phyloP scores from a whole-genome alignment of 2,113 vertebrate genomes.

The Microcebus jonahi region DNA sequence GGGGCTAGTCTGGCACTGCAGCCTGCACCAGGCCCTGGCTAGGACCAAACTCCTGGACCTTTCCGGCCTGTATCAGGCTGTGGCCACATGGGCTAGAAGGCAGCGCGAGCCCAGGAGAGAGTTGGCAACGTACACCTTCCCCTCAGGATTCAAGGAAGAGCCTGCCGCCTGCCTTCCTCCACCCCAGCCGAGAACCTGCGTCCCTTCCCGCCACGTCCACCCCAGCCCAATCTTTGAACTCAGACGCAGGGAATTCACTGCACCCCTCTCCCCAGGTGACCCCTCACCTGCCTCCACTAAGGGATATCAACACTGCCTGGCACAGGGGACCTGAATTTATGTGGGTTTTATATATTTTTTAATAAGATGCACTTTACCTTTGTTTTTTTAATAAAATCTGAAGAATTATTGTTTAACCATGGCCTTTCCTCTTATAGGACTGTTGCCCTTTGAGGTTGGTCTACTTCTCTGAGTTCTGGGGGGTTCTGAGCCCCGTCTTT shows the following conservation, averaged over 20 bases:
- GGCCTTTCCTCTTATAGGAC: not conserved
- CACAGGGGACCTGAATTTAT: not conserved
- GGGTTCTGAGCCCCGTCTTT: not conserved
- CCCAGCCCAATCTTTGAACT: not conserved
- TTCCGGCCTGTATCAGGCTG: slow-evolving; percentile 56
- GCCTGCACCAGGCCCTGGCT: not conserved
- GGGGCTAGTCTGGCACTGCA: not conserved
- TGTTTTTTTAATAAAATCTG: slow-evolving; percentile 62
- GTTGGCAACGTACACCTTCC: accelerated
- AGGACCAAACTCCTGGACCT: not conserved
- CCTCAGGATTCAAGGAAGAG: not conserved
- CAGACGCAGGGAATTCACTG: not conserved
- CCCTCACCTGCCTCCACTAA: not conserved
- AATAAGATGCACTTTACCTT: slow-evolving; percentile 78
- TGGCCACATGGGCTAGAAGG: not conserved
- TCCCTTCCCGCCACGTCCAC: not conserved
- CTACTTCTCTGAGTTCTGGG: not conserved
- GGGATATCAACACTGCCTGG: slow-evolving; percentile 51
- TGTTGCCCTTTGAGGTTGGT: not conserved
- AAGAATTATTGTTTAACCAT: not conserved
- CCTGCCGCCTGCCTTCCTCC: not conserved
- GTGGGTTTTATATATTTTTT: slow-evolving; percentile 73
- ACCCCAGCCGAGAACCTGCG: not conserved
- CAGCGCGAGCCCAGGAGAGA: not conserved
- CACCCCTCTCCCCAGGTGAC: not conserved